A percentile compares a stretch with the other conserved stretches of the same genome.
Conservation (phyloP, 2,888 invertebrate genomes). For the Aphodius sticticus region DNA sequence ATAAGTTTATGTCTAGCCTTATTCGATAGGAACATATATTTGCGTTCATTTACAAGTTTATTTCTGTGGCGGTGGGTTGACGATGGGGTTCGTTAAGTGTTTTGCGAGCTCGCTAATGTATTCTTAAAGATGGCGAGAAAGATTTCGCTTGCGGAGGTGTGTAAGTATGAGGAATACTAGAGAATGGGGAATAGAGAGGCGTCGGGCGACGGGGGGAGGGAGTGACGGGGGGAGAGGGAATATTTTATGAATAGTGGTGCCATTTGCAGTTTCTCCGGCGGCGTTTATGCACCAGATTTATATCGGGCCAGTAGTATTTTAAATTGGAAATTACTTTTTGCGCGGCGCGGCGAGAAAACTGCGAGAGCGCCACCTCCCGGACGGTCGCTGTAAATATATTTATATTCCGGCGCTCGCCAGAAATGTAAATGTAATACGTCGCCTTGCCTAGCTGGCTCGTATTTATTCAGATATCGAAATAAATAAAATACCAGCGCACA, state of each 20-base stretch:
- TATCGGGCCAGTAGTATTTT: slow-evolving; percentile 47
- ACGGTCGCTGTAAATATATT: slow-evolving; percentile 13
- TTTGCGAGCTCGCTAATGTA: slow-evolving; percentile 19
- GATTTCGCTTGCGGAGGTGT: slow-evolving; percentile 22
- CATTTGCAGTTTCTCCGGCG: slow-evolving; percentile 44
- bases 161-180: slow-evolving; percentile 9
- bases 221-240: slow-evolving; percentile 22
- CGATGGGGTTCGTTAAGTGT: not conserved
- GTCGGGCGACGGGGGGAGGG: not conserved
- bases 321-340: slow-evolving; percentile 50
- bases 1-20: not conserved
- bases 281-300: slow-evolving; percentile 47
- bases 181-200: slow-evolving; percentile 15
- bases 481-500: slow-evolving; percentile 16
- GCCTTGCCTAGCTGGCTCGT: slow-evolving; percentile 12
- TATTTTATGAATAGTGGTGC: slow-evolving; percentile 44
- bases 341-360: slow-evolving; percentile 25
- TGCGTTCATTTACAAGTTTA: not conserved
- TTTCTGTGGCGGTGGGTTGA: not conserved
- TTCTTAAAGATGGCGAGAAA: slow-evolving; percentile 24
- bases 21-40: not conserved
- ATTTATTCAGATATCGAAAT: slow-evolving; percentile 23
- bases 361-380: slow-evolving; percentile 13
- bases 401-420: slow-evolving; percentile 8
- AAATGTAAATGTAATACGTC: slow-evolving; percentile 21